Evolutionary conservation across 2,888 invertebrate genomes (phyloP), one percentile per base, ranked within the genome.

Genomic region (Coelogynopora nodosa): DNA sequence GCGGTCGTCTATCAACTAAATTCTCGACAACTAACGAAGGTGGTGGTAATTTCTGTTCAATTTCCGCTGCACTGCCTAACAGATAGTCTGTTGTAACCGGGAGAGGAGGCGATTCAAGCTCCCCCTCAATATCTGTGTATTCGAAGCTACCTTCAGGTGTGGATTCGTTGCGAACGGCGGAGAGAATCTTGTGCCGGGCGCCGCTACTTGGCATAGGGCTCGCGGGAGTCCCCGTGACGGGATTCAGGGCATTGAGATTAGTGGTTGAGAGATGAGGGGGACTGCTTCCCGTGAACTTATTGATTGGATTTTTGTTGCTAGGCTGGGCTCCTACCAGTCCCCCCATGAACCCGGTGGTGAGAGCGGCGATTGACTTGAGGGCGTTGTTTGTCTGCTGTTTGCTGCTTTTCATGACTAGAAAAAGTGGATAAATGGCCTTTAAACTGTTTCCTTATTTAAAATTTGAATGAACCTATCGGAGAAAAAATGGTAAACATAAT

Each of bases 341-440:
- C 28, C 86, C 86, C 28, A 86, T 31, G 86, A 86, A 86, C 23
- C 86, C 86, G 26, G 86, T 86, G n/a, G 86, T 86, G 31, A 86
- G 30, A 29, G 86, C 86, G 10, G 86, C 86, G 30, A 86, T 86
- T 0, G 86, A 86, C 67, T 86, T 86, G 18, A 86, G 86, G 0
- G 86, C 86, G 86, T 86, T 86, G 86, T 86, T 86, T 18, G 86
- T 86, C 29, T 86, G 86, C 0, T 67, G 86, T 27, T 86, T 86
- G 30, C 29, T 86, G 86, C 49, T 30, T 27, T 86, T 86, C 30
- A 86, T 86, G 23, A 86, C 86, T 86, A 30, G n/a, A n/a, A n/a
- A n/a, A n/a, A n/a, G n/a, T n/a, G n/a, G n/a, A n/a, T n/a, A 18
- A 26, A 18, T 18, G 82, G 13, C 13, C 67, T 18, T 67, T 13